Conservation (phyloP, 1,140 invertebrate genomes). For the Mylabris phalerata region DNA sequence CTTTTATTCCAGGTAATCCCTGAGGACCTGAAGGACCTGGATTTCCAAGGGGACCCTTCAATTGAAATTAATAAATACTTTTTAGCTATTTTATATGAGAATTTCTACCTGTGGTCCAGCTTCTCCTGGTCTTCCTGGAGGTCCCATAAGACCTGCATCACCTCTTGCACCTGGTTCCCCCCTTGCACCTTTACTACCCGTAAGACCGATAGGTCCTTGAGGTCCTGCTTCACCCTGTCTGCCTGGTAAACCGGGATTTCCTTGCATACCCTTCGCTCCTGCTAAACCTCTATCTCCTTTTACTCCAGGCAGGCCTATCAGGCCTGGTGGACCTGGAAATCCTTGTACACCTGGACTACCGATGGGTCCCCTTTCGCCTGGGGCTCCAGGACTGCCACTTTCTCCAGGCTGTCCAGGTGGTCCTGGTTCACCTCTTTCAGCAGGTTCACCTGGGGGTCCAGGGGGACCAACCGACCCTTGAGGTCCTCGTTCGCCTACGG, state of each 20-base stretch:
- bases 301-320: slow-evolving; percentile 58
- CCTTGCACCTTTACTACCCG: slow-evolving; percentile 65
- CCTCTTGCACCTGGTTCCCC: slow-evolving; percentile 70
- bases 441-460: slow-evolving; percentile 69
- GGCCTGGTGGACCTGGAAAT: slow-evolving; percentile 59
- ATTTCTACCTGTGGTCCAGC: slow-evolving; percentile 54
- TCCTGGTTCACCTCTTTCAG: slow-evolving; percentile 67
- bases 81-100: not conserved
- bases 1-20: slow-evolving; percentile 68
- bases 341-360: slow-evolving; percentile 55
- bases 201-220: slow-evolving; percentile 56
- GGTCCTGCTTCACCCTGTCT: slow-evolving; percentile 51
- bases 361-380: slow-evolving; percentile 58
- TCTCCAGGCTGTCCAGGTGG: slow-evolving; percentile 65
- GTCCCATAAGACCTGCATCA: slow-evolving; percentile 64
- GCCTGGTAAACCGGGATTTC: slow-evolving; percentile 50
- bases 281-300: slow-evolving; percentile 66
- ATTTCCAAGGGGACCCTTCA: slow-evolving; percentile 55
- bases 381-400: slow-evolving; percentile 58
- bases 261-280: slow-evolving; percentile 67
- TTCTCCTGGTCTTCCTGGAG: slow-evolving; percentile 65
- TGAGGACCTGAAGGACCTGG: slow-evolving; percentile 55
- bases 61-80: not conserved
- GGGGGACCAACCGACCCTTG: slow-evolving; percentile 60
- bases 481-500: slow-evolving; percentile 53